Base-by-base conservation (phyloP, 2,888 invertebrate genomes). In the Drosophila flavopinicola region DNA sequence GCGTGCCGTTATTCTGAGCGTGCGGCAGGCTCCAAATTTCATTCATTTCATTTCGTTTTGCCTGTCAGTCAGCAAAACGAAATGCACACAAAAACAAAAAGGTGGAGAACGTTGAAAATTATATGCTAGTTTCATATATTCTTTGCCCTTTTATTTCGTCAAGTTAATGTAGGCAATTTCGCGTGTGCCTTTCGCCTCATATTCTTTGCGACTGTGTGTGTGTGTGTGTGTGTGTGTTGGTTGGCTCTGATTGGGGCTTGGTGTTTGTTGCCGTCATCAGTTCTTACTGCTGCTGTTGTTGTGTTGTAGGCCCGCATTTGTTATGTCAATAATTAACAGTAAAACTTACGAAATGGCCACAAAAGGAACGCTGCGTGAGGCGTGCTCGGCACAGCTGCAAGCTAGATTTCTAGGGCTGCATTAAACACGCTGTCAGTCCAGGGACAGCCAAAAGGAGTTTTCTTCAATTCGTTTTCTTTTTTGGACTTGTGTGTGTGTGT, bases 261-360 rank as follows among this genome's bases (percentile, higher is more conserved):
- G 38, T 61, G 61, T 70, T 70, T 75, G 75, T 72, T 80, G 85
- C 69, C 79, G 80, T 85, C 85, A 85, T 78, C 85, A 66, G 63
- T 42, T 59, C 51, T 17, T 41, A 23, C 23, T 47, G 20, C 4
- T 49, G 41, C 11, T 57, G 44, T 58, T 75, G 47, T 45, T 51
- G 38, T 75, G 47, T 45, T 51, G 38, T 30, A 44, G 49, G 38
- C 51, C 65, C 67, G 58, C 74, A 74, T 80, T 83, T 83, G 83
- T 83, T 83, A 83, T 83, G 83, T 83, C 83, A 83, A 83, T 83
- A 83, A 83, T 84, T 84, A 83, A 78, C 80, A 71, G 58, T 60
- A 59, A 56, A 72, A 79, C 56, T 65, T 61, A 70, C 39, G 48
- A 45, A 53, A 47, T 56, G 54, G n/a, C 7, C 56, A 60, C 35